phyloP scores from a whole-genome alignment of 2,797 vertebrate genomes.

The Pangasius krempfi region DNA sequence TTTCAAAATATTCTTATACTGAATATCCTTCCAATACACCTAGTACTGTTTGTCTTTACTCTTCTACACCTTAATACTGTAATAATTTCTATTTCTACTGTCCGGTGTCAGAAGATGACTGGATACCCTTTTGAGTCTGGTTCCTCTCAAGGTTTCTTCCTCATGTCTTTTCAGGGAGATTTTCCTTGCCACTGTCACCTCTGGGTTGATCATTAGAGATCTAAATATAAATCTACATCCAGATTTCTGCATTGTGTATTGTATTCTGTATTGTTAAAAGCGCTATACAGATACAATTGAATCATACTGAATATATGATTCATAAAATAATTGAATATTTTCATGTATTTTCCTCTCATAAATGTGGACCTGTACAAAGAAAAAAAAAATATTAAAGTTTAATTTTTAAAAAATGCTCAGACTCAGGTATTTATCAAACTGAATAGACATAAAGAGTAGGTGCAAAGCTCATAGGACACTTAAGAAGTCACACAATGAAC shows the following conservation, averaged over 20 bases:
- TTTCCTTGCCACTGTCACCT: not conserved
- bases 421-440: not conserved
- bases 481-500: not conserved
- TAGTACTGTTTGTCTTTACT: not conserved
- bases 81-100: not conserved
- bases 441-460: not conserved
- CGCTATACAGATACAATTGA: not conserved
- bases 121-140: no score
- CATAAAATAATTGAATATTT: no score
- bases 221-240: not conserved
- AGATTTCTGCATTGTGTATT: not conserved
- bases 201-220: not conserved
- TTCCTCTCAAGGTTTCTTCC: not conserved
- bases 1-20: not conserved
- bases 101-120: not conserved
- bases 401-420: not conserved
- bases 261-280: not conserved
- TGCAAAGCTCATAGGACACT: not conserved
- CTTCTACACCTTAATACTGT: not conserved
- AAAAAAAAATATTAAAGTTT: not conserved
- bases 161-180: not conserved
- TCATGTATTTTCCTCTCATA: not conserved
- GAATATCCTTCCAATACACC: not conserved
- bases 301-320: not conserved
- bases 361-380: not conserved